Evolutionary conservation across 2,888 invertebrate genomes (phyloP), one percentile per base, ranked within the genome.

Genomic region (Caenorhabditis japonica): DNA sequence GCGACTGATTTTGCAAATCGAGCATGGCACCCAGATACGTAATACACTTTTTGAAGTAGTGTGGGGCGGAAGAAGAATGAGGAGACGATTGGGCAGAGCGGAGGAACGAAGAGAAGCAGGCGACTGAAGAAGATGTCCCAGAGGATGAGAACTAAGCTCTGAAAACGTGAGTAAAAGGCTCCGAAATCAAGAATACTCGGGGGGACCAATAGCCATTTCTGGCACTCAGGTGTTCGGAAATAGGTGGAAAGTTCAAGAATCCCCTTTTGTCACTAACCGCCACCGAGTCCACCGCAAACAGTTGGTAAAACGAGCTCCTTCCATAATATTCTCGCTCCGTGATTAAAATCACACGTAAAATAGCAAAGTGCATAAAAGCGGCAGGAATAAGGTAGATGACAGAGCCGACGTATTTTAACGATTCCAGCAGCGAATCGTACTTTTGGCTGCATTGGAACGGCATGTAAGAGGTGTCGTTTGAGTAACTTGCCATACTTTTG

Each of bases 41-140:
- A 51, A 3, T 27, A 5, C 8, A 52, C 15, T 10, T 58, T 51
- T 5, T 51, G 41, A 7, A 59, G 0, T 1, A 52, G 12, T 10
- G 68, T 46, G 0, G 68, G 58, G 1, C 27, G 13, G n/a, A 4
- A 52, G 46, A 68, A 68, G 21, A 15, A 68, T 19, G 51, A 58
- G n/a, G 21, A 13, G n/a, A 68, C 17, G 1, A 52, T 43, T 2
- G 58, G 58, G 15, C 68, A 68, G 0, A 68, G 19, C 21, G 68
- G 58, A 13, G 68, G n/a, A 13, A 68, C 19, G 46, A 17, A 68
- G 15, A 46, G 10, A 33, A 52, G 38, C 7, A 58, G 19, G 3
- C 66, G 64, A 8, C 30, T 39, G 55, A 64, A 64, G 15, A 34
- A 21, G 1, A 62, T 19, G n/a, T 60, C 60, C 5, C n/a, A 4